Base-by-base conservation (phyloP, 1,140 invertebrate genomes). In the Adoxophyes honmai region DNA sequence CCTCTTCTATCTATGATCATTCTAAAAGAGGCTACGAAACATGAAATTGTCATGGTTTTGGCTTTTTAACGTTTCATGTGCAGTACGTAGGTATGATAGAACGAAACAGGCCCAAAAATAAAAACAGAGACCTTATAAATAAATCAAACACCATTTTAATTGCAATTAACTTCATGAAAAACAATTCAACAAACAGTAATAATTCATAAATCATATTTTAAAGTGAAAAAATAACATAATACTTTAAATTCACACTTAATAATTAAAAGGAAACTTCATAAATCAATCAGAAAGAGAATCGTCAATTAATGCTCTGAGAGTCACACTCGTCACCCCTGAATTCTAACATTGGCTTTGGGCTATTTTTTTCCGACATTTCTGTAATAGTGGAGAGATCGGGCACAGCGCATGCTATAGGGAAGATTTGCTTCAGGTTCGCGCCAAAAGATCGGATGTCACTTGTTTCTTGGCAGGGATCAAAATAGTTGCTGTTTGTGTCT, bases 371-470 rank as follows among this genome's bases (percentile, higher is more conserved):
- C 0, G 83, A 86, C 28, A 64, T 63, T 70, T 88, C 85, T 15
- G 83, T 81, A 6, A 88, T 83, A 6, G 81, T 85, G 0, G 85
- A 88, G 6, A 88, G 62, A 54, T 88, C 60, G 1, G 85, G 85
- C 8, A 88, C 59, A 18, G 83, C 74, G 55, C 76, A 86, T 10
- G 74, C 68, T 1, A 85, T 60, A 8, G 83, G 81, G 52, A 88
- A 88, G 55, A 88, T 66, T 35, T 18, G 28, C 34, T 55, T 7
- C 8, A 8, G 1, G 14, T 14, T 57, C 57, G 18, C 51, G 56
- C 39, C 39, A 44, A 18, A 44, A n/a, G n/a, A 9, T 10, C 15
- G 39, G 9, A 9, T 1, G 9, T 44, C 39, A 21, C 18, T 38
- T 38, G n/a, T 28, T 28, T 28, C 15, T 16, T 44, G 34, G 52